A percentile compares a stretch with the other conserved stretches of the same genome.
Conservation (phyloP, 2,888 invertebrate species). For the Rhagonycha fulva region DNA sequence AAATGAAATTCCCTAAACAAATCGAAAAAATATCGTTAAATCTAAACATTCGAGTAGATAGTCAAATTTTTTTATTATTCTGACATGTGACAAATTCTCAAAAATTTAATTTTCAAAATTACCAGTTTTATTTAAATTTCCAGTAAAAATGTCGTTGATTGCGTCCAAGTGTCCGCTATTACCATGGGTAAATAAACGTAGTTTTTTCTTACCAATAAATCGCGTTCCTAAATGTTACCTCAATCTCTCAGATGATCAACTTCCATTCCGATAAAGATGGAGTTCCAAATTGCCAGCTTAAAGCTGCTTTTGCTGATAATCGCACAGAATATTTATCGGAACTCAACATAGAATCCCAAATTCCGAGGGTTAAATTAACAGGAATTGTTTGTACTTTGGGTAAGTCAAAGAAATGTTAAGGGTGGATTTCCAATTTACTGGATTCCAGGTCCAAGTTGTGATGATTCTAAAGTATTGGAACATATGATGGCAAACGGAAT, state of each 20-base stretch:
- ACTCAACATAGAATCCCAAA: conserved; percentile 54
- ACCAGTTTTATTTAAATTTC: background rate
- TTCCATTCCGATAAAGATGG: conserved; percentile 48
- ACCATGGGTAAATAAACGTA: conserved; percentile 46
- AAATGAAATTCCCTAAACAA: background rate
- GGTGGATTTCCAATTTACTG: background rate
- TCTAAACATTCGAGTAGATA: background rate
- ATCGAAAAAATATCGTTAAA: background rate
- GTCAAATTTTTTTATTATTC: background rate
- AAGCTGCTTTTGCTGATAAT: conserved; percentile 57
- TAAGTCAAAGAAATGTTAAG: conserved; percentile 40
- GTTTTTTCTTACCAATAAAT: background rate
- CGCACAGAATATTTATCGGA: conserved; percentile 59
- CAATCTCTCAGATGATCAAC: conserved; percentile 47
- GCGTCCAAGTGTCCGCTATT: conserved; percentile 44
- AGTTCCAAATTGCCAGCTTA: conserved; percentile 58
- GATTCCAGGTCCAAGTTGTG: conserved; percentile 31
- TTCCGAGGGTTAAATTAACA: conserved; percentile 59
- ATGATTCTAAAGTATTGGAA: conserved; percentile 50
- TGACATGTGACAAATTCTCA: background rate
- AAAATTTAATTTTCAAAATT: background rate
- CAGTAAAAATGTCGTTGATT: conserved; percentile 5
- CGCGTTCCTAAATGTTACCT: background rate
- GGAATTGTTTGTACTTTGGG: conserved; percentile 62
- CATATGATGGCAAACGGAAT: conserved; percentile 60